Base-by-base conservation (phyloP, 1,140 invertebrate species). In the Whitmania pigra region DNA sequence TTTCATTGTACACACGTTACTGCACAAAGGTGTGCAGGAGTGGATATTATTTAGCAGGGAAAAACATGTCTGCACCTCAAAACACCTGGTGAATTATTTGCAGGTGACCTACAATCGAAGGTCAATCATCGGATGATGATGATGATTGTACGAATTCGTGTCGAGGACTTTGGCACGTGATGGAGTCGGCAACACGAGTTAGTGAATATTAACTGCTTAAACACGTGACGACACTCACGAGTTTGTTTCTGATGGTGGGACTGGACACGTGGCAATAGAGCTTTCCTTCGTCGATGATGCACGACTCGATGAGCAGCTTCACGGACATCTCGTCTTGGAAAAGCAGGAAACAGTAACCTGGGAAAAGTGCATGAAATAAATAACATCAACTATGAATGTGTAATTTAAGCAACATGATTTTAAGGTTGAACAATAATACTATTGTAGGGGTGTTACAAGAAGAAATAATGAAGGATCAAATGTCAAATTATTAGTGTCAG, bases 171-270 rank as follows among this genome's bases (percentile, higher is more conserved):
- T 43, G 40, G 40, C 40, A 43, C 40, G 40, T 43, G 40, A 43
- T 13, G 40, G 13, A 5, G 13, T 6, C 40, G 13, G 13, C 40
- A 43, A 68, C 67, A 7, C 29, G 57, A n/a, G 25, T 25, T 57
- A 79, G 81, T 6, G 5, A 49, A 1, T 49, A 7, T 3, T 11
- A 11, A 13, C 1, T 7, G 43, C 43, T 80, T n/a, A n/a, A 49
- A 49, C 43, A 49, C 31, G 6, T 36, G 6, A 36, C 6, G 31
- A 36, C 94, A 97, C 77, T n/a, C 78, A 86, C 86, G 0, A 95
- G 94, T 84, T 99, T 99, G 83, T 99, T 94, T 83, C 97, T 96
- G 83, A 97, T 97, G 49, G 95, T 99, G 20, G 94, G 94, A 73
- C 94, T 97, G 49, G 93, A 97, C 29, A 99, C 94, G 83, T 94